phyloP scores from a whole-genome alignment of 2,797 vertebrate species.

The Hypotaenidia okinawae region DNA sequence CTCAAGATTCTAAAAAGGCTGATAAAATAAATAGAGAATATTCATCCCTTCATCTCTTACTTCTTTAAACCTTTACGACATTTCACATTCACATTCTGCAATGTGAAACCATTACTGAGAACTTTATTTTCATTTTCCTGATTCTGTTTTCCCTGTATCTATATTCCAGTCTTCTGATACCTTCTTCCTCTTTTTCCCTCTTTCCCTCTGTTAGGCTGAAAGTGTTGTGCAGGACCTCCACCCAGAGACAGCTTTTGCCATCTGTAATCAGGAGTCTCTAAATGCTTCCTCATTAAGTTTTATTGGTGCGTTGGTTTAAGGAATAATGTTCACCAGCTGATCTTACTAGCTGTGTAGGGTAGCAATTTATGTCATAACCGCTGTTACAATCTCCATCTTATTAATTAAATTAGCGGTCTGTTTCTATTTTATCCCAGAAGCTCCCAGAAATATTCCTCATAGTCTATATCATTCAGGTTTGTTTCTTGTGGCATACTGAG shows the following conservation, averaged over 20 bases:
- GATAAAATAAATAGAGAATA: neutral
- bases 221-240: neutral
- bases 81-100: neutral
- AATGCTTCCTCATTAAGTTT: rapidly evolving
- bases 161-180: rapidly evolving
- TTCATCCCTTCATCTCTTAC: neutral
- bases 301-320: neutral
- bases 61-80: neutral
- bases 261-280: neutral
- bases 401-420: neutral
- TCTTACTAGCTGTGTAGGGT: neutral
- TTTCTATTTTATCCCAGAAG: neutral
- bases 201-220: neutral
- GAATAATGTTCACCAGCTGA: neutral
- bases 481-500: neutral
- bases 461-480: neutral
- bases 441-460: neutral
- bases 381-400: neutral
- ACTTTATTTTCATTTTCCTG: neutral
- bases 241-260: neutral
- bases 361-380: neutral
- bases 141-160: neutral
- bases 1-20: neutral
- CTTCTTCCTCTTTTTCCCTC: neutral
- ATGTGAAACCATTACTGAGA: neutral